A percentile compares a stretch with the other conserved stretches of the same genome.
These are phyloP conservation scores for Hipposideros armiger DNA, from an alignment of 2,113 vertebrate species.

Conservation along the genomic window DNA sequence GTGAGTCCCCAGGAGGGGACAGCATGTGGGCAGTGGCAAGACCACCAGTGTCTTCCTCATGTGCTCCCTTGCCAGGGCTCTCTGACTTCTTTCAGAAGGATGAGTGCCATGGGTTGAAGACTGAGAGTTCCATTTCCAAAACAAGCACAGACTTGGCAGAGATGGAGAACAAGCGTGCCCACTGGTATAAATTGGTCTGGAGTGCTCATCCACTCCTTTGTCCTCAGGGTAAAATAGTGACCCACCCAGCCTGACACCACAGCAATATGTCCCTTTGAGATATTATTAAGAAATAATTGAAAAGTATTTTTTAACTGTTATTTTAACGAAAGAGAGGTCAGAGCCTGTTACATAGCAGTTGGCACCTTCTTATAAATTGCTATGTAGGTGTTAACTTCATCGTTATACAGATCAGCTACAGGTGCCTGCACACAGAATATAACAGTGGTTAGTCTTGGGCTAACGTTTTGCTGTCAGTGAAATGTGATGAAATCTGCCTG, in stretches of 20 bases:
- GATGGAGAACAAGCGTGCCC: slow-evolving; percentile 17
- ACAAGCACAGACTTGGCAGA: slow-evolving; percentile 80
- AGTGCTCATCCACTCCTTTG: slow-evolving; percentile 42
- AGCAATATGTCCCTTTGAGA: slow-evolving; percentile 9
- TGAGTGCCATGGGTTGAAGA: slow-evolving; percentile 67
- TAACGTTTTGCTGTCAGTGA: slow-evolving; percentile 30
- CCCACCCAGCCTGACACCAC: not conserved
- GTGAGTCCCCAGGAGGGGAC: not conserved
- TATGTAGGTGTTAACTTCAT: slow-evolving; percentile 36
- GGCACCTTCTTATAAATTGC: slow-evolving; percentile 21
- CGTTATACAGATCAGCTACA: slow-evolving; percentile 10
- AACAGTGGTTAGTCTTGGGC: not conserved
- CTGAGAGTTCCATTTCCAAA: slow-evolving; percentile 74
- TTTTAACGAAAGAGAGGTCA: slow-evolving; percentile 57
- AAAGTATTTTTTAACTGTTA: slow-evolving; percentile 60
- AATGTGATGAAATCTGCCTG: slow-evolving; percentile 48
- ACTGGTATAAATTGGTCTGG: slow-evolving; percentile 53
- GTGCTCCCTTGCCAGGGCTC: slow-evolving; percentile 36
- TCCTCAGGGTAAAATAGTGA: slow-evolving; percentile 33
- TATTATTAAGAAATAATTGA: slow-evolving; percentile 56
- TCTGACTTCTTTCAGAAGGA: slow-evolving; percentile 63
- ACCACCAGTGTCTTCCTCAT: not conserved
- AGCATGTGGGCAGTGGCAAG: not conserved
- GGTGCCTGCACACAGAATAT: not conserved
- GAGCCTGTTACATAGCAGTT: not conserved